Evolutionary conservation across 2,113 vertebrate genomes (phyloP).

Genomic region (Atherinomorus stipes): DNA sequence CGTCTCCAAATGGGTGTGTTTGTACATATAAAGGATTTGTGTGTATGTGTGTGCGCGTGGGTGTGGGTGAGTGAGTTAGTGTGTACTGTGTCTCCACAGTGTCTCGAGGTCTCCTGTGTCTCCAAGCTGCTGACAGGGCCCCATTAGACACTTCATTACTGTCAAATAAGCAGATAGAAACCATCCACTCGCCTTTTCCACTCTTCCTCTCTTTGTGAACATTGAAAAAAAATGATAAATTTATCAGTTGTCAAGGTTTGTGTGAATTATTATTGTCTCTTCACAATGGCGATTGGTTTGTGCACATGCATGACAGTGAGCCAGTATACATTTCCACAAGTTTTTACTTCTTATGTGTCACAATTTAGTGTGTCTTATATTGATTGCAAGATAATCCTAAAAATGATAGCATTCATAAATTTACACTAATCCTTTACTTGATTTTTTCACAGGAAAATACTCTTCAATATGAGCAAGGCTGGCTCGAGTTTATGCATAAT

Average conservation of each 20-base stretch:
- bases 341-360: too few species aligned
- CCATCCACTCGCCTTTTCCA: neutral
- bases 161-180: conserved; percentile 54
- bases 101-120: conserved; percentile 55
- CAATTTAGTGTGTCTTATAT: too few species aligned
- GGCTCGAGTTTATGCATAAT: too few species aligned
- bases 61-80: conserved; percentile 23
- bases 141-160: conserved; percentile 67
- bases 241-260: neutral
- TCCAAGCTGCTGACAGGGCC: conserved; percentile 62
- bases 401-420: too few species aligned
- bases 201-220: neutral
- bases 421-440: too few species aligned
- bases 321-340: too few species aligned
- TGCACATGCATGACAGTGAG: too few species aligned
- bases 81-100: conserved; percentile 66
- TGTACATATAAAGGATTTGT: conserved; percentile 42
- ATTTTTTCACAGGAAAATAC: too few species aligned
- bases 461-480: too few species aligned
- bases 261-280: too few species aligned
- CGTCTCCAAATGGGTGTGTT: conserved; percentile 46
- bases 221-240: neutral
- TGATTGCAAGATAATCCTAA: too few species aligned
- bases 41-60: conserved; percentile 34
- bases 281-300: too few species aligned